Conservation (phyloP, 2,797 vertebrate species). For the Malurus leucopterus region DNA sequence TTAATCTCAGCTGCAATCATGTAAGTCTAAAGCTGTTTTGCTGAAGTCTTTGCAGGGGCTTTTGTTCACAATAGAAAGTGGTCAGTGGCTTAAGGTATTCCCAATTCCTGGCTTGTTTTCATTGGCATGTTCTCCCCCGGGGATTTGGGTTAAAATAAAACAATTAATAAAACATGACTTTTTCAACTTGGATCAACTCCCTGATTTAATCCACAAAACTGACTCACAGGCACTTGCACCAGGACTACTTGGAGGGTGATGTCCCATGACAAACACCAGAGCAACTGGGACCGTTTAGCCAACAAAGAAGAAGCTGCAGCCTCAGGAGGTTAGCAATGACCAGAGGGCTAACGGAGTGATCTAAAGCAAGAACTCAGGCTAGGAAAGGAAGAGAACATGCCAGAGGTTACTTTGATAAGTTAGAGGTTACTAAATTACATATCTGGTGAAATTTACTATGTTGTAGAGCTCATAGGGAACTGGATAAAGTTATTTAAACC, state of each 20-base stretch:
- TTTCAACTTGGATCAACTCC: conserved; percentile 37
- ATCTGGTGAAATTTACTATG: background rate
- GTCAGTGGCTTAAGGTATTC: conserved; percentile 48
- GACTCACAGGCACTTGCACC: conserved; percentile 23
- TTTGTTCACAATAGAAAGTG: conserved; percentile 61
- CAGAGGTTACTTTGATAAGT: background rate
- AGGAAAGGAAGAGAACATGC: background rate
- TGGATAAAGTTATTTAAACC: background rate
- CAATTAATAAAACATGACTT: conserved; percentile 53
- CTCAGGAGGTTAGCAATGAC: background rate
- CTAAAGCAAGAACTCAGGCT: background rate
- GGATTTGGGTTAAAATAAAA: conserved; percentile 24
- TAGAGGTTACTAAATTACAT: background rate
- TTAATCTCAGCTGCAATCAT: conserved; percentile 44
- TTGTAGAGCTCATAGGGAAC: background rate
- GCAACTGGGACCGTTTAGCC: background rate
- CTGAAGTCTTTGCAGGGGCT: conserved; percentile 28
- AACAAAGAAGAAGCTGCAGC: background rate
- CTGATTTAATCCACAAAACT: conserved; percentile 28
- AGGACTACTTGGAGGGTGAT: conserved; percentile 20
- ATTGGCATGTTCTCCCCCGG: background rate
- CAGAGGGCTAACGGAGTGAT: background rate
- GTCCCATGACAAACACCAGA: conserved; percentile 49
- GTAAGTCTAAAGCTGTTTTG: conserved; percentile 33
- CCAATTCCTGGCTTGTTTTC: background rate